Percentiles rank a stretch among this genome's conserved stretches.
These are phyloP conservation scores for Selene dorsalis DNA, from an alignment of 2,797 vertebrate genomes.

Conservation along the genomic window DNA sequence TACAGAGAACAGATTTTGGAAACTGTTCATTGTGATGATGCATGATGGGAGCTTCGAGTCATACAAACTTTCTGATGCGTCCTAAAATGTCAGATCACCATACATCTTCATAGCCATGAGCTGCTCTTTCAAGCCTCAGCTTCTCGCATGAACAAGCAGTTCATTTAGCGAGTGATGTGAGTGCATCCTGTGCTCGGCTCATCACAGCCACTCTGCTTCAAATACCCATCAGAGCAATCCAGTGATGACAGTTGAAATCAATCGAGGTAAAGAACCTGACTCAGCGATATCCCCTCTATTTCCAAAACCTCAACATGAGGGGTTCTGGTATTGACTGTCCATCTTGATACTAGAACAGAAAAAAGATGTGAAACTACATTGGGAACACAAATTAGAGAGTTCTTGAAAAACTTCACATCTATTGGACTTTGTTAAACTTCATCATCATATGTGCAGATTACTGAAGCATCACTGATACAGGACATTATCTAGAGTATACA, in stretches of 20 bases:
- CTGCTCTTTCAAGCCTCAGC: slow-evolving; percentile 15
- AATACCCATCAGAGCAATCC: slow-evolving; percentile 24
- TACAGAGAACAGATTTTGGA: slow-evolving; percentile 11
- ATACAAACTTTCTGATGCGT: slow-evolving; percentile 28
- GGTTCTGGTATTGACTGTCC: background rate
- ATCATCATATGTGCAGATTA: no score
- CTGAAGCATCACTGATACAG: no score
- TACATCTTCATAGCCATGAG: slow-evolving; percentile 41
- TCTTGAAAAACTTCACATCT: no score
- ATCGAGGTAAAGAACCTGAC: background rate
- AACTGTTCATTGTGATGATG: slow-evolving; percentile 9
- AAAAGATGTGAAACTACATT: background rate
- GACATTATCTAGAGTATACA: no score
- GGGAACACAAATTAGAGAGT: background rate
- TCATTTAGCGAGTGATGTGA: slow-evolving; percentile 49
- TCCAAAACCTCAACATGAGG: slow-evolving; percentile 9
- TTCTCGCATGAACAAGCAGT: slow-evolving; percentile 55
- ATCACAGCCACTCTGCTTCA: slow-evolving; percentile 31
- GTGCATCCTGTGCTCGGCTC: slow-evolving; percentile 31
- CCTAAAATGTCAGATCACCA: slow-evolving; percentile 14
- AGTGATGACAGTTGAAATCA: background rate
- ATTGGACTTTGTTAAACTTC: no score
- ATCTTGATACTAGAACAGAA: background rate
- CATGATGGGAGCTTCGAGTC: slow-evolving; percentile 33
- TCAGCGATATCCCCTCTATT: background rate